phyloP scores from a whole-genome alignment of 2,113 vertebrate genomes.

The Catagonus wagneri region DNA sequence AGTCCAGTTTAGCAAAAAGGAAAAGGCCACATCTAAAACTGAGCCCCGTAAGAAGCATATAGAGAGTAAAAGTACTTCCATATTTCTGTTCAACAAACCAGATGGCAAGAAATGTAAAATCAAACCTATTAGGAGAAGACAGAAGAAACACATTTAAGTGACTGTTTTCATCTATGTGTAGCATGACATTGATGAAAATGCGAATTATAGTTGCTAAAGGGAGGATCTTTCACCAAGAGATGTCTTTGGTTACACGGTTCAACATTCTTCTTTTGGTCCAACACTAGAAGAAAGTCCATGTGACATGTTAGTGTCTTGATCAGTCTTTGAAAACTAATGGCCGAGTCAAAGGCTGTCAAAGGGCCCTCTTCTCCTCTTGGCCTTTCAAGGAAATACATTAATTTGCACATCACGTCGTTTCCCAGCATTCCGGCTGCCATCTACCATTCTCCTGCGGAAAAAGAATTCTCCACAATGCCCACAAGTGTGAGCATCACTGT shows the following conservation, averaged over 20 bases:
- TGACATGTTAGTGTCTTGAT: neutral
- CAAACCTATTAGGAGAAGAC: slow-evolving; percentile 73
- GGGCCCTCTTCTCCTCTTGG: slow-evolving; percentile 16
- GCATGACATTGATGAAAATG: slow-evolving; percentile 79
- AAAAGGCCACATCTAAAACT: neutral
- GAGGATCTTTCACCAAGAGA: slow-evolving; percentile 73
- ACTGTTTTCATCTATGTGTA: slow-evolving; percentile 73
- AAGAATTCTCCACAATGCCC: slow-evolving; percentile 34
- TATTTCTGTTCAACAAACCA: slow-evolving; percentile 71
- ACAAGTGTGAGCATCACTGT: neutral
- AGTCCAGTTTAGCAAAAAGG: slow-evolving; percentile 13
- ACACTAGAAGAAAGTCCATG: neutral
- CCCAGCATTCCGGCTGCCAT: neutral
- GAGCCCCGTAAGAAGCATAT: neutral
- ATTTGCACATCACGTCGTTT: slow-evolving; percentile 40
- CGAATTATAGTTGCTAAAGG: slow-evolving; percentile 64
- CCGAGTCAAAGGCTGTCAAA: slow-evolving; percentile 38
- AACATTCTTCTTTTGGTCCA: slow-evolving; percentile 21
- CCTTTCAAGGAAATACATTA: slow-evolving; percentile 57
- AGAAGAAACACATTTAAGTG: slow-evolving; percentile 72
- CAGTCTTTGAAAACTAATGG: slow-evolving; percentile 26
- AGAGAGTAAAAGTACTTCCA: slow-evolving; percentile 69
- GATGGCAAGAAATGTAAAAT: slow-evolving; percentile 73
- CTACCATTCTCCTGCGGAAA: neutral
- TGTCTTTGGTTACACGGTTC: slow-evolving; percentile 75